Conservation (phyloP, 2,888 invertebrate species). For the Oithona nana region DNA sequence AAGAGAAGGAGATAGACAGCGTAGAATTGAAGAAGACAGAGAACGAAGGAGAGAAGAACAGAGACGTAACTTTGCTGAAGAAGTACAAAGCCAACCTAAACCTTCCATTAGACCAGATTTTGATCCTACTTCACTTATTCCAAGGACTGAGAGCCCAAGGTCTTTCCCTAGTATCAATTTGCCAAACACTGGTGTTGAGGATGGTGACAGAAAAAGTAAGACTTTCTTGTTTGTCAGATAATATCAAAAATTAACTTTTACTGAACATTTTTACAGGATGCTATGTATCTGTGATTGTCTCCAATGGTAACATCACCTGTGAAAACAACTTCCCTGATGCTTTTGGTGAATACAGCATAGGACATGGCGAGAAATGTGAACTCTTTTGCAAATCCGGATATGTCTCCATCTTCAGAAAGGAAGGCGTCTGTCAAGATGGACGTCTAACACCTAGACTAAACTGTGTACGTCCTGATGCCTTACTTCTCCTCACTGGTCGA, state of each 20-base stretch:
- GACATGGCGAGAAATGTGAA: background rate
- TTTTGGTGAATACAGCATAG: background rate
- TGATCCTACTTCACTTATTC: background rate
- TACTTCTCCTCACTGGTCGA: conserved; percentile 8
- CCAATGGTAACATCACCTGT: conserved; percentile 9
- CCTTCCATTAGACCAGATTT: background rate
- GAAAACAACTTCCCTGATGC: background rate
- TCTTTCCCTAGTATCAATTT: background rate
- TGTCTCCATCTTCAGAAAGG: background rate
- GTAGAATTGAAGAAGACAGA: background rate
- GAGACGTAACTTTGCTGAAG: background rate
- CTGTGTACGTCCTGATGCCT: conserved; percentile 10
- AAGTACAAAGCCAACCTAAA: background rate
- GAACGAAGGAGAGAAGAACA: background rate
- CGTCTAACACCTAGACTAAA: background rate
- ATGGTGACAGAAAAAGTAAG: background rate
- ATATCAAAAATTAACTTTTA: too few relatives aligned
- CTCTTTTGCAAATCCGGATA: background rate
- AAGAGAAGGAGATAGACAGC: background rate
- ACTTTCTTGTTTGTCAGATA: too few relatives aligned
- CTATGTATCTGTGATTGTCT: background rate
- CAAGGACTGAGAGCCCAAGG: background rate
- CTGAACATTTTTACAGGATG: too few relatives aligned
- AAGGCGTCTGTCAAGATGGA: conserved; percentile 5
- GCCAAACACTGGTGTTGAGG: background rate